Percentiles rank a stretch among this genome's conserved stretches.
Conservation (phyloP, 1,140 invertebrate species). For the Scylla paramamosain region DNA sequence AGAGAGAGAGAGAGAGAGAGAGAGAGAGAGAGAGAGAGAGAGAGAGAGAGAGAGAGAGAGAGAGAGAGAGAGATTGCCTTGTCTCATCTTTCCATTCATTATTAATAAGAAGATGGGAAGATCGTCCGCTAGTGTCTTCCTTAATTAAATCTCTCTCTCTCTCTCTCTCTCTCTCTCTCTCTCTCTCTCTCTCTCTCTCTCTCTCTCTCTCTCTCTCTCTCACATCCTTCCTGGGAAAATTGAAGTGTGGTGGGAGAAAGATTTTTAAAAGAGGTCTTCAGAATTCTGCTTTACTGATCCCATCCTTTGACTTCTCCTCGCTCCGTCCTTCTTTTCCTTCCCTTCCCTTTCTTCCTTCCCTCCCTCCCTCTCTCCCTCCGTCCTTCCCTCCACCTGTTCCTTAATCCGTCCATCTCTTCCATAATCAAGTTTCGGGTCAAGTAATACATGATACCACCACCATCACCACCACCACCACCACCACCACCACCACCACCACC, state of each 20-base stretch:
- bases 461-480: neutral
- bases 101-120: neutral
- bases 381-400: conserved; percentile 35
- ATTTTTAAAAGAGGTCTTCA: too few species aligned
- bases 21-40: conserved; percentile 36
- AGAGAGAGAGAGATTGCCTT: neutral
- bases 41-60: conserved; percentile 58
- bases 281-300: too few species aligned
- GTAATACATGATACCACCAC: neutral
- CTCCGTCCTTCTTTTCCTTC: neutral
- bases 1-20: neutral
- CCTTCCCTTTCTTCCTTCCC: neutral
- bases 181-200: too few species aligned
- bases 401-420: neutral
- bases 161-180: too few species aligned
- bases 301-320: neutral
- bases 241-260: too few species aligned
- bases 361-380: conserved; percentile 9
- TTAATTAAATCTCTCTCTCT: too few species aligned
- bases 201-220: too few species aligned
- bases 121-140: neutral
- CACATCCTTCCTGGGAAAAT: too few species aligned
- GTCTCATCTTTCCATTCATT: neutral
- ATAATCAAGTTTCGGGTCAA: neutral
- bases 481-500: neutral